Evolutionary conservation across 2,888 invertebrate genomes (phyloP), one percentile per base, ranked within the genome.

Genomic region (Drosophila yooni): DNA sequence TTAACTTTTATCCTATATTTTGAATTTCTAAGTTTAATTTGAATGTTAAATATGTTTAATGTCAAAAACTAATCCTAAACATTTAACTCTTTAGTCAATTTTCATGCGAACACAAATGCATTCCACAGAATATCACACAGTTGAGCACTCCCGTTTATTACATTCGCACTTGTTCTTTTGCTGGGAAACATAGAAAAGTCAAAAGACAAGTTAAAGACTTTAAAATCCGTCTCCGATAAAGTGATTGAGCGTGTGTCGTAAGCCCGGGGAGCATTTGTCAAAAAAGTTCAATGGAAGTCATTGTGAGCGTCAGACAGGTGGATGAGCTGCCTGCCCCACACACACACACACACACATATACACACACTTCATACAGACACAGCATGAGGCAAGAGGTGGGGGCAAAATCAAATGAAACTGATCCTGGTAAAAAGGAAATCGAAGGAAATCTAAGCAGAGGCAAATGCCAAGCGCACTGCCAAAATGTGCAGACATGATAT

Each of bases 151-250:
- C 8, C 10, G 3, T 4, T 4, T 3, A 8, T 27, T 3, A 29
- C 8, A 21, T 4, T 21, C 31, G 18, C 5, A 21, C 18, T 33
- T 69, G 27, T 36, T 31, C 50, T 40, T 50, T 33, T 36, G 60
- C 46, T 59, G 62, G 52, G 38, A 52, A 70, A 61, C 74, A 70
- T 56, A 57, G 71, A 72, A 82, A 88, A 86, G 84, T 88, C 87
- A 87, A 83, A 71, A 75, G 84, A 84, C 86, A 88, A 83, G 83
- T 89, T 83, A 80, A 84, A 81, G 83, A 89, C 83, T 84, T 89
- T 80, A 83, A 88, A 86, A 81, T 81, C 83, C 88, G 76, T 62
- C 83, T 73, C 76, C 71, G 74, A 79, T 77, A 83, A 83, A 85
- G 88, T 88, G 83, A 88, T 88, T 83, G 83, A 83, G 76, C 73